A percentile compares a stretch with the other conserved stretches of the same genome.
Conservation (phyloP, 2,888 invertebrate species). For the Diloba caeruleocephala region DNA sequence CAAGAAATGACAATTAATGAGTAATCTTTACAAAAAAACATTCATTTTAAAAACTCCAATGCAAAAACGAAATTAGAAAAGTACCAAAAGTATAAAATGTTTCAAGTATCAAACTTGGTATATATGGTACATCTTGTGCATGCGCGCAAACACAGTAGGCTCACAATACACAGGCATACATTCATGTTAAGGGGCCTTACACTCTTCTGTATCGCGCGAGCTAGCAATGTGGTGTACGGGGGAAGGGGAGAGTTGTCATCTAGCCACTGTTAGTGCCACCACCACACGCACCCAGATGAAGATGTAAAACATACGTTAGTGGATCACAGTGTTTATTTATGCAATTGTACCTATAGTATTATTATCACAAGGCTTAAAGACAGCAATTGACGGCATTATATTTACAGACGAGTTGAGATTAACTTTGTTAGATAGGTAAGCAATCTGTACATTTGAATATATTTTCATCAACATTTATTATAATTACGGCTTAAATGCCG, state of each 20-base stretch:
- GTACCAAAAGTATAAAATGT: too few species aligned
- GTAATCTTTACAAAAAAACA: too few species aligned
- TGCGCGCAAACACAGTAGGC: slow-evolving; percentile 49
- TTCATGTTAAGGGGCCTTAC: slow-evolving; percentile 88
- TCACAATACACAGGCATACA: slow-evolving; percentile 59
- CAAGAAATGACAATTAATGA: background rate
- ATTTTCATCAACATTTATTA: background rate
- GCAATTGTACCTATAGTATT: slow-evolving; percentile 12
- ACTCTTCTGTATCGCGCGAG: slow-evolving; percentile 91
- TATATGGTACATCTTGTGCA: slow-evolving; percentile 36
- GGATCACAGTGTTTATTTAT: slow-evolving; percentile 57
- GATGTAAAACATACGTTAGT: slow-evolving; percentile 77
- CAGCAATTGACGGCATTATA: slow-evolving; percentile 28
- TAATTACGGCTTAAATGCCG: background rate
- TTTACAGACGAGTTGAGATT: slow-evolving; percentile 22
- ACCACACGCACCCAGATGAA: slow-evolving; percentile 68
- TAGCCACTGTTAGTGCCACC: slow-evolving; percentile 91
- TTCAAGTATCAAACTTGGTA: background rate
- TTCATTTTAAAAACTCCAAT: background rate
- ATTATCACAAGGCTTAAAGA: slow-evolving; percentile 17
- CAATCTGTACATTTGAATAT: slow-evolving; percentile 2
- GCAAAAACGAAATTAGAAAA: slow-evolving; percentile 1
- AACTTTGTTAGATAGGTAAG: slow-evolving; percentile 24
- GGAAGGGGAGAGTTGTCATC: slow-evolving; percentile 93
- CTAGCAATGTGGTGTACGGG: slow-evolving; percentile 91